Base-by-base conservation (phyloP, 2,113 vertebrate species). In the Todiramphus saurophagus region DNA sequence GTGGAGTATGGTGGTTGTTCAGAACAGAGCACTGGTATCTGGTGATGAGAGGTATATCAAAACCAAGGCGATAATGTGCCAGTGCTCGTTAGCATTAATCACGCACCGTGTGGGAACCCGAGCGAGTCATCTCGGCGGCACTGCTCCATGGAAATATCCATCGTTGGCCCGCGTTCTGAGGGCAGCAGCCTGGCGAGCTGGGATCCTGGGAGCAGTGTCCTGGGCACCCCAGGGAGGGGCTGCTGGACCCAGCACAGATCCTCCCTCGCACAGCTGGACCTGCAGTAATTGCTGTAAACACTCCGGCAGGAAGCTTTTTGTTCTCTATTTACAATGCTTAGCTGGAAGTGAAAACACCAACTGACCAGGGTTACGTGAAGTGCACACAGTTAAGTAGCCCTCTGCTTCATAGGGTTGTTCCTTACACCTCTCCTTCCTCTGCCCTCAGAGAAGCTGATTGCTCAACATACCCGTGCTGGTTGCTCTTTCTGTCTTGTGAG, bases 161-260 rank as follows among this genome's bases (percentile, higher is more conserved):
- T 25, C 0, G 0, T 11, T 55, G 59, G 82, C 60, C 73, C 43
- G 0, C 0, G 23, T 16, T 43, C 67, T 53, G 39, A 20, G 1
- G 2, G 59, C 70, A 73, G 85, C 24, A n/a, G 59, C 72, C 23
- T 7, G n/a, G 6, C 0, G 48, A 50, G 37, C 48, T 37, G 48
- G 33, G 37, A 37, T 37, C 66, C 0, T 2, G 37, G 81, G 28
- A 10, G 19, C 1, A 0, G 19, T 2, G 1, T 63, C 23, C 27
- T 50, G 1, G 4, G 33, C 10, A 24, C 24, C n/a, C 13, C 16
- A 2, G 46, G 0, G 3, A 48, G 50, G 43, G 37, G 50, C 9
- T 59, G 19, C 39, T 43, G 50, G 16, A 20, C 39, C 25, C 55
- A 13, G 39, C n/a, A 39, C n/a, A 81, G 63, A 41, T 25, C 75